Evolutionary conservation across 2,888 invertebrate species (phyloP).

Genomic region (Serrognathus titanus): DNA sequence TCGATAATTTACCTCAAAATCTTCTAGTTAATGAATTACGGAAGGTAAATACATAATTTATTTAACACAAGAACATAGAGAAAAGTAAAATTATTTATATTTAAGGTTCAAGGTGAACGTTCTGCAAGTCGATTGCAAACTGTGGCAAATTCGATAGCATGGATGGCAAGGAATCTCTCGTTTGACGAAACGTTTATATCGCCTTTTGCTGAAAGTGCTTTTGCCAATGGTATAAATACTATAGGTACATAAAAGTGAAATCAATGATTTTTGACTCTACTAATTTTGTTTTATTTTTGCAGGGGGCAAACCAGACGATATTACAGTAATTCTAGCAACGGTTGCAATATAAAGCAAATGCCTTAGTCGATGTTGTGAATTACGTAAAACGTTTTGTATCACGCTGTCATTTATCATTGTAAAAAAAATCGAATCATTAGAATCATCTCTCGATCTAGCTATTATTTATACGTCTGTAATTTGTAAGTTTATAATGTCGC

Average conservation of each 20-base stretch:
- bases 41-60: constrained; percentile 51
- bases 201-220: constrained; percentile 91
- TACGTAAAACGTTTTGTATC: constrained; percentile 7
- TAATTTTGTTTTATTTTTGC: constrained; percentile 44
- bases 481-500: constrained; percentile 7
- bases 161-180: constrained; percentile 91
- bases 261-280: not conserved
- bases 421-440: not conserved
- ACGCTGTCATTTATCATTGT: not conserved
- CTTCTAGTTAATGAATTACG: constrained; percentile 83
- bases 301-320: constrained; percentile 99
- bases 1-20: constrained; percentile 94
- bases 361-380: constrained; percentile 15
- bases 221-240: constrained; percentile 89
- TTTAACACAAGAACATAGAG: too few relatives aligned
- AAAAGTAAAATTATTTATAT: constrained; percentile 14
- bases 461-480: constrained; percentile 5
- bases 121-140: constrained; percentile 78
- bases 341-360: constrained; percentile 67
- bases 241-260: constrained; percentile 61
- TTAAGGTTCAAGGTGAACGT: constrained; percentile 61
- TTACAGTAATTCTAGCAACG: constrained; percentile 93
- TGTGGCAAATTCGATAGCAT: constrained; percentile 91
- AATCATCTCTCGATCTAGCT: constrained; percentile 2
- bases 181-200: constrained; percentile 94